Evolutionary conservation across 1,140 invertebrate genomes (phyloP), one percentile per base, ranked within the genome.

Genomic region (Trachymyrmex septentrionalis): DNA sequence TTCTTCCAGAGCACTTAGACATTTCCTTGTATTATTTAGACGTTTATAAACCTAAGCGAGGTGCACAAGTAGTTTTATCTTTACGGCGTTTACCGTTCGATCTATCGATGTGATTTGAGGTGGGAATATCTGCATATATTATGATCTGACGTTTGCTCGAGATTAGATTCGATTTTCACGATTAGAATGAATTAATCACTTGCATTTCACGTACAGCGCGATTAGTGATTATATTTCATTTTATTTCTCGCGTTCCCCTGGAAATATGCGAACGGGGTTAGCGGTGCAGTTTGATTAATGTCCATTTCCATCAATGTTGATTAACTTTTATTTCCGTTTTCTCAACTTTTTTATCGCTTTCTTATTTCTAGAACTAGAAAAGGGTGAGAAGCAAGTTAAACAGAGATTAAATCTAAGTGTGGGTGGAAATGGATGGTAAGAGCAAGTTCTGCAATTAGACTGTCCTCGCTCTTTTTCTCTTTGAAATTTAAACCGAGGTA

Each of bases 71-170:
- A 19, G 16, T 48, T 66, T 66, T 48, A 30, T 57, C 61, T 78
- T 24, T 19, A 6, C n/a, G 24, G 19, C 24, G 19, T 50, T 78
- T 59, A 16, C 53, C 2, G 53, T 34, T 48, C 30, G 12, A 78
- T 78, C 66, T 66, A 66, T 48, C 76, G 44, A 21, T 53, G 34
- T 30, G 38, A 16, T 30, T 50, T 30, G 12, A 66, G 44, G 19
- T 48, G 19, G 66, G 50, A 78, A 78, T 66, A 30, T 64, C 75
- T 44, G 75, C 21, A n/a, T 63, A n/a, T 63, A 44, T 77, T 48
- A 63, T 27, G 16, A 44, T 3, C 38, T 78, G 75, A 63, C 38
- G n/a, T 19, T 64, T 30, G 16, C 50, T 50, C 59, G 38, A 64
- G 38, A 44, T n/a, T n/a, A n/a, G n/a, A n/a, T n/a, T n/a, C n/a